Conservation (phyloP, 2,797 vertebrate genomes). For the Hyperoplus immaculatus region DNA sequence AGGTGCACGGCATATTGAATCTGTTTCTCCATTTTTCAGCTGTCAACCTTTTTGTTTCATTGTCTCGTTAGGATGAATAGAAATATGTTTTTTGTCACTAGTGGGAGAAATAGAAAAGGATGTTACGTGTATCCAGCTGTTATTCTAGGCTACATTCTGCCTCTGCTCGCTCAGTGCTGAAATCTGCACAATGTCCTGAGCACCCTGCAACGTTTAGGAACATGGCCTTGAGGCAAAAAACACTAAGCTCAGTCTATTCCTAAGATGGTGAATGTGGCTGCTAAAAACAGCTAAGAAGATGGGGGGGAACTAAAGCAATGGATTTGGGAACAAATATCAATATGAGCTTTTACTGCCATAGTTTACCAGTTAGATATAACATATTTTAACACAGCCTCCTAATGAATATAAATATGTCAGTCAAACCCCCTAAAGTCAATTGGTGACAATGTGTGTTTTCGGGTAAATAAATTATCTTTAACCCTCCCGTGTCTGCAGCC, state of each 20-base stretch:
- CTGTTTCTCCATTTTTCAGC: constrained; percentile 20
- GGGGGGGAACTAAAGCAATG: not conserved
- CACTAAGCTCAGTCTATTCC: constrained; percentile 52
- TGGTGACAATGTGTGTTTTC: not conserved
- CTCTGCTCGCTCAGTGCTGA: constrained; percentile 25
- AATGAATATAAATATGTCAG: not conserved
- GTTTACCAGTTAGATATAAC: not conserved
- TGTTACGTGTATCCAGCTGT: not conserved
- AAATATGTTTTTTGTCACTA: constrained; percentile 5
- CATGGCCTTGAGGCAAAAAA: constrained; percentile 57
- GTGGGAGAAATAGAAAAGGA: not conserved
- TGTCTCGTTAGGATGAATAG: constrained; percentile 15
- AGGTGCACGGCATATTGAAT: constrained; percentile 27
- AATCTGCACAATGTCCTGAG: constrained; percentile 49
- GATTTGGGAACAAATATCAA: constrained; percentile 1
- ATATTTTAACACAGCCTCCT: not conserved
- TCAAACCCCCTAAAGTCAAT: not conserved
- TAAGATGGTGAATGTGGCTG: constrained; percentile 47
- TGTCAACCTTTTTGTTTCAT: not conserved
- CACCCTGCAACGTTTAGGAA: constrained; percentile 57
- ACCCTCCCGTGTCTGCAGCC: no score
- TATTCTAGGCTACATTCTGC: constrained; percentile 14
- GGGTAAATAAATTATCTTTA: not conserved
- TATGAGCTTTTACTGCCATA: not conserved
- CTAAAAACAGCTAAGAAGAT: constrained; percentile 19